A percentile compares a stretch with the other conserved stretches of the same genome.
phyloP scores from a whole-genome alignment of 1,140 invertebrate genomes.

The Pygmarrhopalites habei region DNA sequence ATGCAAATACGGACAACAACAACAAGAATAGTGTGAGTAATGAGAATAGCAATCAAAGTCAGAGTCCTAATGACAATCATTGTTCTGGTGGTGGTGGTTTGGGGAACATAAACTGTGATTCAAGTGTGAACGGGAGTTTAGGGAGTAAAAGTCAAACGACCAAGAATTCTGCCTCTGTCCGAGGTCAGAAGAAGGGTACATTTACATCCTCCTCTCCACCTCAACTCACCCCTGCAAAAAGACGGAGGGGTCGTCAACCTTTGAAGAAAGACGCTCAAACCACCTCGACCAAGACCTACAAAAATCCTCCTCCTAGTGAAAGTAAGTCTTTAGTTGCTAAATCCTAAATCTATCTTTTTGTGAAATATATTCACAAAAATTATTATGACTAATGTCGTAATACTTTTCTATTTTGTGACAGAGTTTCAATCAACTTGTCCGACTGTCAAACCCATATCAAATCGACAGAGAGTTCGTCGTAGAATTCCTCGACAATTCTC shows the following conservation, averaged over 20 bases:
- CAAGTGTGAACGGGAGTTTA: constrained; percentile 21
- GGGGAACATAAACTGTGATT: constrained; percentile 32
- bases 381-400: no score
- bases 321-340: no score
- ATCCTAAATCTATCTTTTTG: no score
- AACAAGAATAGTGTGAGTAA: constrained; percentile 17
- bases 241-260: constrained; percentile 26
- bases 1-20: constrained; percentile 24
- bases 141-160: constrained; percentile 6
- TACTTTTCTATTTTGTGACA: not conserved
- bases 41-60: constrained; percentile 13
- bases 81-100: constrained; percentile 18
- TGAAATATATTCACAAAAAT: no score
- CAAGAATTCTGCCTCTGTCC: constrained; percentile 5
- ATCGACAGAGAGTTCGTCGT: constrained; percentile 32
- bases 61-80: constrained; percentile 28
- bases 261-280: constrained; percentile 17
- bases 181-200: constrained; percentile 11
- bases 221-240: constrained; percentile 10
- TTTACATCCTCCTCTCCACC: not conserved
- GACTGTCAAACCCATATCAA: constrained; percentile 20
- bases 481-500: constrained; percentile 25
- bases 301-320: not conserved
- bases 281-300: constrained; percentile 4
- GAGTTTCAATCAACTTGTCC: not conserved